Evolutionary conservation across 1,140 invertebrate species (phyloP).

Genomic region (Patella vulgata): DNA sequence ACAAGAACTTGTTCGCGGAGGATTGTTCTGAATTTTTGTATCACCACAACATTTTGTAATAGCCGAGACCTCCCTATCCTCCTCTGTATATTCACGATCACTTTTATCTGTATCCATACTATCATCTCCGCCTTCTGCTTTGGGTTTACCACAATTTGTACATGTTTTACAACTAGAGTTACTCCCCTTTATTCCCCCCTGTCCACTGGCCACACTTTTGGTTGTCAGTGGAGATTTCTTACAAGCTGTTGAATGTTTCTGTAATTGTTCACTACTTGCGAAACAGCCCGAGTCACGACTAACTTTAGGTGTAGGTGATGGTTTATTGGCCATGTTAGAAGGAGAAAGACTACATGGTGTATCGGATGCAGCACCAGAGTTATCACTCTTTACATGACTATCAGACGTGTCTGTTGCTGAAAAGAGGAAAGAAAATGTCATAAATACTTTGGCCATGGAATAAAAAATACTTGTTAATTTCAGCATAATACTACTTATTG

Average conservation of each 20-base stretch:
- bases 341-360: slow-evolving; percentile 36
- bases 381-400: slow-evolving; percentile 22
- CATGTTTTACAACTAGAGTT: slow-evolving; percentile 2
- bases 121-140: slow-evolving; percentile 9
- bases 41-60: slow-evolving; percentile 29
- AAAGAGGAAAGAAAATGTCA: slow-evolving; percentile 11
- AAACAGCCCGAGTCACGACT: slow-evolving; percentile 60
- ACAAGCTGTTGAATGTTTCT: too few species aligned
- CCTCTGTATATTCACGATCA: slow-evolving; percentile 46
- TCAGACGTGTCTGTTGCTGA: slow-evolving; percentile 32
- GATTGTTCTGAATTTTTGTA: too few species aligned
- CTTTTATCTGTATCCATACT: slow-evolving; percentile 33
- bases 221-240: slow-evolving; percentile 9
- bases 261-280: slow-evolving; percentile 45
- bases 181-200: slow-evolving; percentile 15
- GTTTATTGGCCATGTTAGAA: slow-evolving; percentile 17
- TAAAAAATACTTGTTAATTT: too few species aligned
- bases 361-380: slow-evolving; percentile 31
- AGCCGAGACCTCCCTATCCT: slow-evolving; percentile 54
- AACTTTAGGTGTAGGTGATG: slow-evolving; percentile 22
- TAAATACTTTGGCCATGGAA: too few species aligned
- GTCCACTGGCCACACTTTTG: background rate
- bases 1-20: too few species aligned
- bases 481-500: too few species aligned
- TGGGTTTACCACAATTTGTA: slow-evolving; percentile 24